phyloP scores from a whole-genome alignment of 2,797 vertebrate species.

The Nothura maculosa region DNA sequence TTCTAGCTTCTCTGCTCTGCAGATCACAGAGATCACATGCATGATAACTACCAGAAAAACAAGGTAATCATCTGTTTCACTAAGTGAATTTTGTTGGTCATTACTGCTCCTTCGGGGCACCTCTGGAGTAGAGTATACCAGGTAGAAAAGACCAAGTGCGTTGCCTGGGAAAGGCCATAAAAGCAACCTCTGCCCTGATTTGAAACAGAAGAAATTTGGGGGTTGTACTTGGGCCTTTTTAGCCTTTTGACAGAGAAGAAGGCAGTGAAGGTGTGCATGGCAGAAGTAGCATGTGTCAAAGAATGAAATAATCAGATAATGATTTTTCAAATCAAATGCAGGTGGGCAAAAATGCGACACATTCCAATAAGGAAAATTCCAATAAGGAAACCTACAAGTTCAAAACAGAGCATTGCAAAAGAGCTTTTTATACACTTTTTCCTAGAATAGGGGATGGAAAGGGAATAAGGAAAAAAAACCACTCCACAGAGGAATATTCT shows the following conservation, averaged over 20 bases:
- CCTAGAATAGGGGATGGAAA: background rate
- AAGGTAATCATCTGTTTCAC: background rate
- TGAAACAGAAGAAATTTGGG: slow-evolving; percentile 27
- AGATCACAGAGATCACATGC: slow-evolving; percentile 15
- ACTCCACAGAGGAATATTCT: background rate
- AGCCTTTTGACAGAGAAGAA: background rate
- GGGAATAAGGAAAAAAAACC: background rate
- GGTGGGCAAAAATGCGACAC: background rate
- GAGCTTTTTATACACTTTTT: background rate
- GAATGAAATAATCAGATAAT: background rate
- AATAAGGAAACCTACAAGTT: background rate
- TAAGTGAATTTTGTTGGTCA: background rate
- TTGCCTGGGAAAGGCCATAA: background rate
- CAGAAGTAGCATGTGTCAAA: background rate
- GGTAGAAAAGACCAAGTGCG: background rate
- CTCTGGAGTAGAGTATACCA: background rate
- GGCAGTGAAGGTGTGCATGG: background rate
- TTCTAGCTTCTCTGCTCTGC: background rate
- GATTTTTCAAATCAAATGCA: background rate
- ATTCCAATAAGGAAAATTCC: too few species aligned
- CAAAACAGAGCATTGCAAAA: background rate
- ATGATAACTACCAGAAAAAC: background rate
- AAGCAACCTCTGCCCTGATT: background rate
- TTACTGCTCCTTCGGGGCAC: background rate
- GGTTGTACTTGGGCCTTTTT: background rate